phyloP scores from a whole-genome alignment of 2,113 vertebrate genomes.

The Glaucidium brasilianum region DNA sequence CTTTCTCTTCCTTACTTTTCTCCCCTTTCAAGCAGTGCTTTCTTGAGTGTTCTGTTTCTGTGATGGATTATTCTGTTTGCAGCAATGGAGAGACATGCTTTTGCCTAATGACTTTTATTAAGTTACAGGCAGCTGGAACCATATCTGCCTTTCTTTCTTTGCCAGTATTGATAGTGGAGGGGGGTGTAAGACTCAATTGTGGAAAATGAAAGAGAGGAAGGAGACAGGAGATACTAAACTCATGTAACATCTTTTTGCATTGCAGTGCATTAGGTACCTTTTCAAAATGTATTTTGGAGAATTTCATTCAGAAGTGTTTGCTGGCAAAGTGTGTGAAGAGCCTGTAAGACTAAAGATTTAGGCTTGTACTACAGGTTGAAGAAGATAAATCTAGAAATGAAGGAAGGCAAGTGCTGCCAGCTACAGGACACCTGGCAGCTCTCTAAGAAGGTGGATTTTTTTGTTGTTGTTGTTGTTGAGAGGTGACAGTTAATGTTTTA shows the following conservation, averaged over 20 bases:
- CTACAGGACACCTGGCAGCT: not conserved
- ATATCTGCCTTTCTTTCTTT: not conserved
- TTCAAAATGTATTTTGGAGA: not conserved
- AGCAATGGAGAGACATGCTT: not conserved
- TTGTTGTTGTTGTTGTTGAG: not conserved
- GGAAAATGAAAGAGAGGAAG: not conserved
- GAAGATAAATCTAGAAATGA: not conserved
- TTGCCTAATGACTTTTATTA: not conserved
- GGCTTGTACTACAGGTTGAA: not conserved
- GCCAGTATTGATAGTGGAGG: not conserved
- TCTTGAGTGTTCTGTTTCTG: not conserved
- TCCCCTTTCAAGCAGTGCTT: not conserved
- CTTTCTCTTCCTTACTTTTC: not conserved
- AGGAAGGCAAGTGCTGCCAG: not conserved
- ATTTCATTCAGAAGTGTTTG: not conserved
- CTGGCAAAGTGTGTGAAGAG: not conserved
- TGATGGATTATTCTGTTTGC: not conserved
- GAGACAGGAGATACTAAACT: not conserved
- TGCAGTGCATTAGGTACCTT: not conserved
- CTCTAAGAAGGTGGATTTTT: not conserved
- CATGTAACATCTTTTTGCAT: not conserved
- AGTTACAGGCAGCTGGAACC: not conserved
- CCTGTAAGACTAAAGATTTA: not conserved
- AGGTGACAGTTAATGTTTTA: not conserved
- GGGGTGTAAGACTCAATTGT: not conserved